Evolutionary conservation across 2,113 vertebrate genomes (phyloP).

Genomic region (Tragelaphus scriptus): DNA sequence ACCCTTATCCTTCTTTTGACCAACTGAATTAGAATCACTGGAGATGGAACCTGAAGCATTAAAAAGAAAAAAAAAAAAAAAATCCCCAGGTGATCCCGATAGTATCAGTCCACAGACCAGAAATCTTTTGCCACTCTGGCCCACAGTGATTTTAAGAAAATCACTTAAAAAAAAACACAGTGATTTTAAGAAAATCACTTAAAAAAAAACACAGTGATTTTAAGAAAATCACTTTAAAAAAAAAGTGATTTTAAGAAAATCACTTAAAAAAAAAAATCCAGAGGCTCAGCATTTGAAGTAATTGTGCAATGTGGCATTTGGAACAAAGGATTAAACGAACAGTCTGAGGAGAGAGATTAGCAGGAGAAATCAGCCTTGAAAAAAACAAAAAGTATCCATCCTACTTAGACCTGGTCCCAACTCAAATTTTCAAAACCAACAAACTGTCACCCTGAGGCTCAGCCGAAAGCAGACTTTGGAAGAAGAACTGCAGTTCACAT

Average conservation of each 20-base stretch:
- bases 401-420: background rate
- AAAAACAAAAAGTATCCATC: background rate
- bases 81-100: background rate
- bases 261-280: background rate
- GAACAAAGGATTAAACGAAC: background rate
- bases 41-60: background rate
- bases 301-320: background rate
- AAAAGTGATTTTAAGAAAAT: background rate
- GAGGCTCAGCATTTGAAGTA: background rate
- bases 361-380: background rate
- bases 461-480: background rate
- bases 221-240: too few relatives aligned
- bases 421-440: slow-evolving; percentile 15
- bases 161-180: background rate
- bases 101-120: background rate
- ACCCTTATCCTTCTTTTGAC: background rate
- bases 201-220: background rate
- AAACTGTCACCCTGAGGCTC: background rate
- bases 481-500: background rate
- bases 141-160: background rate
- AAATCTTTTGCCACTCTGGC: background rate
- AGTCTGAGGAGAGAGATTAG: background rate
- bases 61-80: background rate
- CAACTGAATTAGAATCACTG: background rate
- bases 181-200: too few relatives aligned